A percentile compares a stretch with the other conserved stretches of the same genome.
phyloP scores from a whole-genome alignment of 2,113 vertebrate species.

The Cololabis saira region DNA sequence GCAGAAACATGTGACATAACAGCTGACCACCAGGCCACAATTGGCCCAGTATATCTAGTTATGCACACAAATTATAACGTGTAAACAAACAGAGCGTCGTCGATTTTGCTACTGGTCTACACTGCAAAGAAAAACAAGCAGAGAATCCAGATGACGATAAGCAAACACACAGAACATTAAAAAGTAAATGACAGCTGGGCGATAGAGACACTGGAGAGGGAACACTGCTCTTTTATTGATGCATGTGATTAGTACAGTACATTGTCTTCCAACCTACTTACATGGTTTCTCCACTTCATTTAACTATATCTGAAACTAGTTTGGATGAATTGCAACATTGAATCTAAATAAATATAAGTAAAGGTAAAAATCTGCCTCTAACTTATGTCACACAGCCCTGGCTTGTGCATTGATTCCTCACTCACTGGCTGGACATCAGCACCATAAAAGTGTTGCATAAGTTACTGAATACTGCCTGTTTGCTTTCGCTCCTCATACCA shows the following conservation, averaged over 20 bases:
- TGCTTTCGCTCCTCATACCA: conserved; percentile 34
- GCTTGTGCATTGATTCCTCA: conserved; percentile 1
- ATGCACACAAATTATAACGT: conserved; percentile 32
- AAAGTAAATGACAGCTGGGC: conserved; percentile 43
- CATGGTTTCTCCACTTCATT: neutral
- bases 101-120: conserved; percentile 18
- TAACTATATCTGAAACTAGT: neutral
- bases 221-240: too few species aligned
- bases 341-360: conserved; percentile 6
- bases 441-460: conserved; percentile 42
- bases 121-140: conserved; percentile 41
- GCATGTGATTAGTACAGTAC: too few species aligned
- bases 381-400: neutral
- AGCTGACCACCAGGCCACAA: conserved; percentile 18
- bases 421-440: conserved; percentile 4
- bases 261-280: neutral
- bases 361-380: conserved; percentile 17
- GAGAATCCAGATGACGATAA: conserved; percentile 34
- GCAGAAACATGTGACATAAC: conserved; percentile 10
- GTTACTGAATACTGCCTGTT: conserved; percentile 31
- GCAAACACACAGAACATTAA: conserved; percentile 33
- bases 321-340: conserved; percentile 2
- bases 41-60: conserved; percentile 26
- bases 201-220: conserved; percentile 3
- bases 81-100: conserved; percentile 33